phyloP scores from a whole-genome alignment of 2,797 vertebrate species.

The Pangasius djambal region DNA sequence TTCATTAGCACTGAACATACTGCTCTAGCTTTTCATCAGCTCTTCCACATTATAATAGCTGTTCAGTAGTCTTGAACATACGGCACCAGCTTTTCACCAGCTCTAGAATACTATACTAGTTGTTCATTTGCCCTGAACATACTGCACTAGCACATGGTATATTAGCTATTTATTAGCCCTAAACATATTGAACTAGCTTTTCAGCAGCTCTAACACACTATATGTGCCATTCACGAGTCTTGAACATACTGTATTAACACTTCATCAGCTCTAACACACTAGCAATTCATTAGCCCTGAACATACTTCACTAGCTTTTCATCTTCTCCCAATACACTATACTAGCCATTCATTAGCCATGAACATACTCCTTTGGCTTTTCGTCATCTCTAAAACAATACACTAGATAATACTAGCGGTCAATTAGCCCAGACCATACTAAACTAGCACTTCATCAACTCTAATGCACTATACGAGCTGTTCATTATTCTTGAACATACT shows the following conservation, averaged over 20 bases:
- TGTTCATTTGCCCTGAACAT: conserved; percentile 22
- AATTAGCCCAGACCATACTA: neutral
- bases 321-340: neutral
- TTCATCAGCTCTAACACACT: neutral
- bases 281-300: neutral
- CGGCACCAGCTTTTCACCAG: neutral
- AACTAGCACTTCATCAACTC: neutral
- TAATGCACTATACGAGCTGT: neutral
- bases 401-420: neutral
- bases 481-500: neutral
- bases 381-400: neutral
- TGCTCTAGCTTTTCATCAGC: neutral
- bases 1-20: neutral
- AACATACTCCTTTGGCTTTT: neutral
- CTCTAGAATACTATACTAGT: neutral
- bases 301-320: neutral
- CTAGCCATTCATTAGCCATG: neutral
- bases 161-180: conserved; percentile 12
- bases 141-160: neutral
- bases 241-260: neutral
- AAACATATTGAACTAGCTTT: neutral
- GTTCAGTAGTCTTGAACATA: conserved; percentile 27
- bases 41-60: neutral
- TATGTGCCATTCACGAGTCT: neutral
- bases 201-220: neutral